A percentile compares a stretch with the other conserved stretches of the same genome.
Conservation (phyloP, 2,113 vertebrate species). For the Xiphophorus maculatus region DNA sequence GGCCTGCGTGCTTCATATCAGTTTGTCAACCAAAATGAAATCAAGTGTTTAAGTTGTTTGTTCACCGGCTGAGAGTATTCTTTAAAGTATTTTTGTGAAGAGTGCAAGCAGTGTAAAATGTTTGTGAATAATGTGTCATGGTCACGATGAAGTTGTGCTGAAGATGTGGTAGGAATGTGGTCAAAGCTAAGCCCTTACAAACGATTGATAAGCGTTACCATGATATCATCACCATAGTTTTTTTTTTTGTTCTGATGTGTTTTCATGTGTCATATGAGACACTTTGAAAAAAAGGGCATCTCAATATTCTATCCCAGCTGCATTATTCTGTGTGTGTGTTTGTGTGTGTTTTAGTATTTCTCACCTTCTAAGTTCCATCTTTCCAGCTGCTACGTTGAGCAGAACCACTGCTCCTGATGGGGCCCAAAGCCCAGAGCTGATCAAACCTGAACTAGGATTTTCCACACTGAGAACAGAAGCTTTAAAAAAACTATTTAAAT, state of each 20-base stretch:
- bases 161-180: background rate
- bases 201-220: background rate
- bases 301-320: background rate
- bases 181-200: background rate
- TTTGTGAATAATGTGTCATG: too few relatives aligned
- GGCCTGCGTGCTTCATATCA: background rate
- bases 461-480: too few relatives aligned
- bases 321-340: background rate
- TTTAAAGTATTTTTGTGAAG: too few relatives aligned
- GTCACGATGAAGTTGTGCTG: background rate
- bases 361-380: too few relatives aligned
- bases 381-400: too few relatives aligned
- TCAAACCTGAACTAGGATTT: too few relatives aligned
- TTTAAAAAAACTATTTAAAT: too few relatives aligned
- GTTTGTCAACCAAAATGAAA: background rate
- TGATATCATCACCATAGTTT: background rate
- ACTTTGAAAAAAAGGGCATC: background rate
- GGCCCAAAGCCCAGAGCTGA: too few relatives aligned
- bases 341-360: too few relatives aligned
- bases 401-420: too few relatives aligned
- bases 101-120: too few relatives aligned
- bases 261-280: background rate
- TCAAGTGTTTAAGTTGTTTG: background rate
- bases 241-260: background rate
- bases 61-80: too few relatives aligned